phyloP scores from a whole-genome alignment of 2,888 invertebrate species.

The Unio delphinus region DNA sequence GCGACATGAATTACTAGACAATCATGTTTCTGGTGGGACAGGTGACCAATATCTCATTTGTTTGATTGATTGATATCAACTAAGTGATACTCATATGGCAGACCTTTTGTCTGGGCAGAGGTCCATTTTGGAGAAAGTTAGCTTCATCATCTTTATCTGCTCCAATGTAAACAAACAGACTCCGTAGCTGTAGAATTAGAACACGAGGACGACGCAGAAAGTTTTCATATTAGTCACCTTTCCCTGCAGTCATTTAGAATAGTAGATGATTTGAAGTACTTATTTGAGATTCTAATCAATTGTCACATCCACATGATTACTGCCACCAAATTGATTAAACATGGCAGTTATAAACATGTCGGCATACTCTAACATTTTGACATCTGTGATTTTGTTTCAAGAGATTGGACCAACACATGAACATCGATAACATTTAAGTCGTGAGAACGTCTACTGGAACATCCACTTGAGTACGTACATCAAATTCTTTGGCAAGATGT shows the following conservation, averaged over 20 bases:
- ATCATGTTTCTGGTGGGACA: slow-evolving; percentile 7
- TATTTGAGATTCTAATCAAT: slow-evolving; percentile 16
- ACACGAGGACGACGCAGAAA: neutral
- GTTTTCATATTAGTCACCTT: slow-evolving; percentile 2
- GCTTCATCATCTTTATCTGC: slow-evolving; percentile 18
- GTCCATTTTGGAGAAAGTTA: slow-evolving; percentile 4
- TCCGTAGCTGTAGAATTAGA: slow-evolving; percentile 18
- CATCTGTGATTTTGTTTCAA: slow-evolving; percentile 15
- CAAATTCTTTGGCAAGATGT: too few species aligned
- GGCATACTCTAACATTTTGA: slow-evolving; percentile 20
- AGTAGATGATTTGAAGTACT: slow-evolving; percentile 17
- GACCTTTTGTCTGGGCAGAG: neutral
- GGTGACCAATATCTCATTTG: neutral
- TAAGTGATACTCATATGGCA: neutral
- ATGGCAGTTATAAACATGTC: slow-evolving; percentile 10
- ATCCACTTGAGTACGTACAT: too few species aligned
- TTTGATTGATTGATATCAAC: slow-evolving; percentile 4
- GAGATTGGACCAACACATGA: slow-evolving; percentile 19
- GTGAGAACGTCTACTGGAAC: too few species aligned
- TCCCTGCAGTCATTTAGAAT: slow-evolving; percentile 11
- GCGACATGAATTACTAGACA: neutral
- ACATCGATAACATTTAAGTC: slow-evolving; percentile 16
- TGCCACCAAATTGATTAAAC: slow-evolving; percentile 7
- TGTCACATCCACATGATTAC: slow-evolving; percentile 15
- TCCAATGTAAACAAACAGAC: slow-evolving; percentile 12